Conservation (phyloP, 2,888 invertebrate genomes). For the Syritta pipiens region DNA sequence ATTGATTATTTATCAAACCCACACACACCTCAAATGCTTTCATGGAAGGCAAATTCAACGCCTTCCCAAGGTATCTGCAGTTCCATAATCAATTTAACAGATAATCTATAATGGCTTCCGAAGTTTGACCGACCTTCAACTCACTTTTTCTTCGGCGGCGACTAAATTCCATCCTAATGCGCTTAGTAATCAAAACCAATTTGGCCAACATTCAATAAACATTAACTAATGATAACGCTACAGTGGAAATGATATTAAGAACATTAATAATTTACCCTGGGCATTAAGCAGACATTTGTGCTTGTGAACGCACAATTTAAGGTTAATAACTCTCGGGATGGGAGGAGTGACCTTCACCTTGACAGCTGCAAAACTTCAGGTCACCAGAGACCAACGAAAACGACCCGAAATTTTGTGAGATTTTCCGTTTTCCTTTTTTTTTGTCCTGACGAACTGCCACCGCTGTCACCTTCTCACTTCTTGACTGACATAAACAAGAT, state of each 20-base stretch:
- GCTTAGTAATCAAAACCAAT: constrained; percentile 13
- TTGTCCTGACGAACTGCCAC: not conserved
- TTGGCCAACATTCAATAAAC: constrained; percentile 11
- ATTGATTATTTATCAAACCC: too few species aligned
- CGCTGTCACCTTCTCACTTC: not conserved
- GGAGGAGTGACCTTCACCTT: not conserved
- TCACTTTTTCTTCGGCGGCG: not conserved
- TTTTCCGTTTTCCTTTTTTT: not conserved
- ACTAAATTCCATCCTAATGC: not conserved
- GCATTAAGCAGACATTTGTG: constrained; percentile 6
- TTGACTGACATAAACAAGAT: constrained; percentile 39
- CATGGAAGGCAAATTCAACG: too few species aligned
- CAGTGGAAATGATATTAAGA: not conserved
- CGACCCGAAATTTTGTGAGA: not conserved
- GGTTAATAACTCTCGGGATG: constrained; percentile 1
- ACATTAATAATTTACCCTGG: constrained; percentile 22
- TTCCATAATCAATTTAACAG: constrained; percentile 3
- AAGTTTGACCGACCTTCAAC: not conserved
- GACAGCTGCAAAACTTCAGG: too few species aligned
- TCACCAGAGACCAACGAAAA: not conserved
- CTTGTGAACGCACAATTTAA: constrained; percentile 6
- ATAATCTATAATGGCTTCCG: not conserved
- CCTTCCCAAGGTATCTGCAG: too few species aligned
- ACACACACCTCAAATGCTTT: too few species aligned
- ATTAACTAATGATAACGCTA: not conserved